These are phyloP conservation scores for Eriosoma lanigerum DNA, from an alignment of 1,140 invertebrate genomes.

Conservation along the genomic window DNA sequence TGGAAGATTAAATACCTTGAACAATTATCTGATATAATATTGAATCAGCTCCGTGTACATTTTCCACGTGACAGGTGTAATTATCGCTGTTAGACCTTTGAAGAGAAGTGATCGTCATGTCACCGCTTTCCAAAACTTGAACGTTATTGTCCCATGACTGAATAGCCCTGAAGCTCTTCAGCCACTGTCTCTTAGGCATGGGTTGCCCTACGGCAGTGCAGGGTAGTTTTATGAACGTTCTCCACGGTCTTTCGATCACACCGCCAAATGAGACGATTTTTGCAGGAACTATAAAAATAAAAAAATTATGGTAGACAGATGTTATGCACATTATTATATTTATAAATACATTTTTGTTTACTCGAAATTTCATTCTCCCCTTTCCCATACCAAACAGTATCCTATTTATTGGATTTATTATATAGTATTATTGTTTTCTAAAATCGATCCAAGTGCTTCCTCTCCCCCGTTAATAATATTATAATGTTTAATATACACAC, in stretches of 20 bases:
- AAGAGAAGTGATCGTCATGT: constrained; percentile 67
- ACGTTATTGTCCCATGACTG: constrained; percentile 59
- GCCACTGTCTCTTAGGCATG: constrained; percentile 67
- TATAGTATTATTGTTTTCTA: too few relatives aligned
- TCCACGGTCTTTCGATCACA: constrained; percentile 67
- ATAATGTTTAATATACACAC: too few relatives aligned
- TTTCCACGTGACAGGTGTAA: constrained; percentile 58
- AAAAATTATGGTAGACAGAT: neutral
- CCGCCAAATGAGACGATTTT: constrained; percentile 72
- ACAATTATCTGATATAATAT: constrained; percentile 61
- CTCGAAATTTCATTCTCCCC: too few relatives aligned
- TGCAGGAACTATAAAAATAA: constrained; percentile 63
- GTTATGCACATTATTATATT: too few relatives aligned
- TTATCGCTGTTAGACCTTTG: constrained; percentile 60
- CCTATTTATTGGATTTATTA: too few relatives aligned
- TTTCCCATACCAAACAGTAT: too few relatives aligned
- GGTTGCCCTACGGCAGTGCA: constrained; percentile 69
- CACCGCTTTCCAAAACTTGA: constrained; percentile 66
- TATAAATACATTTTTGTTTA: too few relatives aligned
- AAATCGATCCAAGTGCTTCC: too few relatives aligned
- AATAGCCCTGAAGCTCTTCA: constrained; percentile 58
- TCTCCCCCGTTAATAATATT: too few relatives aligned
- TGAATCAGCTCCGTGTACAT: constrained; percentile 60
- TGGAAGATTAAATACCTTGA: constrained; percentile 60
- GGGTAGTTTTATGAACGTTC: constrained; percentile 65